These are phyloP conservation scores for Bubo blakistoni DNA, from an alignment of 2,113 vertebrate species.

Conservation along the genomic window DNA sequence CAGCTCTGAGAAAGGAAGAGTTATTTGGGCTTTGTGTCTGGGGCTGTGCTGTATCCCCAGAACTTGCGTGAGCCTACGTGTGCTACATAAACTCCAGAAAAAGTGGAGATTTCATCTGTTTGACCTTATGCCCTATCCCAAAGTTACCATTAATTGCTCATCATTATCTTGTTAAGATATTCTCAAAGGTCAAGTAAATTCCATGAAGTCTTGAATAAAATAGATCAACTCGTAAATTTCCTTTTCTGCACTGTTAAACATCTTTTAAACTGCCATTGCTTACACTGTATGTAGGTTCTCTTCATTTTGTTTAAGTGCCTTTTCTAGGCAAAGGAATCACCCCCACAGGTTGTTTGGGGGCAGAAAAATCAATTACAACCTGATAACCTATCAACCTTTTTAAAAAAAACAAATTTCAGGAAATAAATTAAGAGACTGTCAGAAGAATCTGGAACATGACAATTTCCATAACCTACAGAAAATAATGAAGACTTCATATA, in stretches of 20 bases:
- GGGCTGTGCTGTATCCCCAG: fast-evolving
- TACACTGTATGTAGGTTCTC: neutral
- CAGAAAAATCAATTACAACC: neutral
- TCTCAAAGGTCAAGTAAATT: neutral
- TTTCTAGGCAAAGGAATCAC: neutral
- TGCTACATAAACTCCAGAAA: neutral
- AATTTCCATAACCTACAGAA: neutral
- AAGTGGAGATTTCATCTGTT: neutral
- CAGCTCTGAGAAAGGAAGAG: neutral
- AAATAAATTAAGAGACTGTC: neutral
- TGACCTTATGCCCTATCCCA: neutral
- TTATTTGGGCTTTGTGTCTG: neutral
- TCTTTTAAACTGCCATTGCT: neutral
- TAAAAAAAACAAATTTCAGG: neutral
- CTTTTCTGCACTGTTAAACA: neutral
- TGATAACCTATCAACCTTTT: neutral
- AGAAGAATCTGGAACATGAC: neutral
- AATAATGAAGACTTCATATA: neutral
- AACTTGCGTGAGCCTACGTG: neutral
- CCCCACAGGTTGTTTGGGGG: neutral
- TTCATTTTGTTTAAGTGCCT: neutral
- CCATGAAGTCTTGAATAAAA: neutral
- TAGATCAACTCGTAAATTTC: neutral
- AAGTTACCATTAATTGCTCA: neutral
- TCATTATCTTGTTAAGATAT: neutral